Percentiles rank a stretch among this genome's conserved stretches.
phyloP scores from a whole-genome alignment of 2,888 invertebrate species.

The Sphaerolaimus hirsutus region DNA sequence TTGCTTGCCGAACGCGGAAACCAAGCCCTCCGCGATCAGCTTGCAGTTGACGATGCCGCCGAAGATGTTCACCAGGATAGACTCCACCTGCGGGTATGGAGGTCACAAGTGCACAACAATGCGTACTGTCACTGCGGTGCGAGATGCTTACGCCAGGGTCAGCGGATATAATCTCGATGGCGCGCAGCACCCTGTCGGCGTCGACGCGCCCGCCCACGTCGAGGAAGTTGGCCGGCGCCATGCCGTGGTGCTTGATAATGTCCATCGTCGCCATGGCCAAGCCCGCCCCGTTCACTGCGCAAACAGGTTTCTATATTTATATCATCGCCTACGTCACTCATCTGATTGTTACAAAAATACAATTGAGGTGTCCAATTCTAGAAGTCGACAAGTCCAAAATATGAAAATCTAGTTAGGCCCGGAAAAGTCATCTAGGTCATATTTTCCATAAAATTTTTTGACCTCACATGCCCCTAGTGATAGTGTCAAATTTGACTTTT shows the following conservation, averaged over 20 bases:
- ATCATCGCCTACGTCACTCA: no score
- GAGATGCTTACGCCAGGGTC: slow-evolving; percentile 27
- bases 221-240: slow-evolving; percentile 86
- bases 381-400: no score
- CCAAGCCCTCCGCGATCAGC: slow-evolving; percentile 80
- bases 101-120: background rate
- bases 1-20: slow-evolving; percentile 56
- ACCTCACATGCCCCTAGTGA: no score
- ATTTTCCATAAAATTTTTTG: no score
- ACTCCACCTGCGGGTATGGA: slow-evolving; percentile 43
- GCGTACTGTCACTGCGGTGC: no score
- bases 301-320: no score
- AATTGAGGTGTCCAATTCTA: no score
- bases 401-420: no score
- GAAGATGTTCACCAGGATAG: slow-evolving; percentile 90
- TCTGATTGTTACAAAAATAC: no score
- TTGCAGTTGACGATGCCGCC: slow-evolving; percentile 96
- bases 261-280: slow-evolving; percentile 99
- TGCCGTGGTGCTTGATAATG: slow-evolving; percentile 83
- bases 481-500: no score
- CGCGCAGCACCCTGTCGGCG: slow-evolving; percentile 45
- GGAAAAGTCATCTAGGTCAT: no score
- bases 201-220: slow-evolving; percentile 90
- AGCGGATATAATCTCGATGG: slow-evolving; percentile 62
- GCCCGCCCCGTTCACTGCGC: slow-evolving; percentile 84